phyloP scores from a whole-genome alignment of 1,140 invertebrate genomes.

The Brachystomella parvula region DNA sequence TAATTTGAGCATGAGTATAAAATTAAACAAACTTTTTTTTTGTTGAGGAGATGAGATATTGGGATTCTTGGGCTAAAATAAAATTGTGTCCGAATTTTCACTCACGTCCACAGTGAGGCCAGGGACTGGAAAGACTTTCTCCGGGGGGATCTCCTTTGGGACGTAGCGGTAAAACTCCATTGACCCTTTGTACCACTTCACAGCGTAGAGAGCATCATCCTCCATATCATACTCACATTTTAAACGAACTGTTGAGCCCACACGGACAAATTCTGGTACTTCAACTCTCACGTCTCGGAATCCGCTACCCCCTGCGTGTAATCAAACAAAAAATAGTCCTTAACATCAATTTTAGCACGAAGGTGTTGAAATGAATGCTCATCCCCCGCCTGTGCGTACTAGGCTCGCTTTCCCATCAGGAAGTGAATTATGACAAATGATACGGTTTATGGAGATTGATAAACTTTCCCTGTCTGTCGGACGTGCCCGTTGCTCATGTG shows the following conservation, averaged over 20 bases:
- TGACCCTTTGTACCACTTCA: conserved; percentile 24
- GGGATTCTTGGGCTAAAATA: too few species aligned
- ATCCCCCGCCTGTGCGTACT: background rate
- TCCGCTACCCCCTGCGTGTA: conserved; percentile 13
- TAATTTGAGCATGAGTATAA: too few species aligned
- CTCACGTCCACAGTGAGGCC: background rate
- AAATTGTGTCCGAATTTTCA: too few species aligned
- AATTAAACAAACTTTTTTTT: too few species aligned
- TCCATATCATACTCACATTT: conserved; percentile 23
- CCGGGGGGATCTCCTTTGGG: conserved; percentile 21
- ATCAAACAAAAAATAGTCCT: background rate
- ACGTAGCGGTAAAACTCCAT: conserved; percentile 20
- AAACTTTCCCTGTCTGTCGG: background rate
- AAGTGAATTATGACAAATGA: background rate
- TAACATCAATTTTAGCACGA: background rate
- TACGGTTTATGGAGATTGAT: background rate
- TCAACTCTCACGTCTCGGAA: conserved; percentile 13
- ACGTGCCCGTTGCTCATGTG: too few species aligned
- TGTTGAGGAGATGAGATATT: too few species aligned
- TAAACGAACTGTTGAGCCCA: conserved; percentile 9
- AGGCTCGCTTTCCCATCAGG: background rate
- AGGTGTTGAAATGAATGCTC: background rate
- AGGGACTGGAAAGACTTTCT: conserved; percentile 13
- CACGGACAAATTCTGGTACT: conserved; percentile 10
- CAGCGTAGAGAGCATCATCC: conserved; percentile 18